These are phyloP conservation scores for Drosophila malerkotliana DNA, from an alignment of 1,140 invertebrate species.

Conservation along the genomic window DNA sequence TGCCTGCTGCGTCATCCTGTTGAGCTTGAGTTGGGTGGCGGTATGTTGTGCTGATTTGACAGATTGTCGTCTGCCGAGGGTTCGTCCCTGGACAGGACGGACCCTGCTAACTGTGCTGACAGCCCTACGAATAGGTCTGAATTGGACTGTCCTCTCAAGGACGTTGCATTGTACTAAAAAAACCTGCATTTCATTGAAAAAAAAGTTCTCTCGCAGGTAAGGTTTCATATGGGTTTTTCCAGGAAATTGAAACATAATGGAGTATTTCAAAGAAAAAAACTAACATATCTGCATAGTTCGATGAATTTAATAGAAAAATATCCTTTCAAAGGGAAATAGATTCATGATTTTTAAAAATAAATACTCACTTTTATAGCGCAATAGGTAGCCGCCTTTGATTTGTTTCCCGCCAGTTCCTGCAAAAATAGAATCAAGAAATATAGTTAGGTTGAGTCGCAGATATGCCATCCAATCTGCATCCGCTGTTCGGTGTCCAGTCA, in stretches of 20 bases:
- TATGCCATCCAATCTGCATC: conserved; percentile 42
- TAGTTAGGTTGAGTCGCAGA: background rate
- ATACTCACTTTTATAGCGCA: conserved; percentile 88
- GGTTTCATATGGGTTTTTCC: background rate
- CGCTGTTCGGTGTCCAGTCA: conserved; percentile 18
- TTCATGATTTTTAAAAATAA: too few species aligned
- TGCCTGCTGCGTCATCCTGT: conserved; percentile 56
- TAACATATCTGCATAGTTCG: too few species aligned
- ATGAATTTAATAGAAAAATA: too few species aligned
- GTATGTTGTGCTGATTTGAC: conserved; percentile 64
- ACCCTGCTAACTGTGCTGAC: conserved; percentile 22
- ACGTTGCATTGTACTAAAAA: background rate
- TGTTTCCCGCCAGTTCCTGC: conserved; percentile 87
- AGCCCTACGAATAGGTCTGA: conserved; percentile 4
- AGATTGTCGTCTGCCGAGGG: conserved; percentile 43
- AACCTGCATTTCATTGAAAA: background rate
- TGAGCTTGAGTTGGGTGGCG: conserved; percentile 24
- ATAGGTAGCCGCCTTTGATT: conserved; percentile 88
- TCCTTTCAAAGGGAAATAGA: too few species aligned
- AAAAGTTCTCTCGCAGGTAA: background rate
- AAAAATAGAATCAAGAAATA: conserved; percentile 52
- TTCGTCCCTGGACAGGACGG: background rate
- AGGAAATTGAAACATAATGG: background rate
- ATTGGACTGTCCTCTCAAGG: conserved; percentile 2
- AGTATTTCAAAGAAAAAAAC: too few species aligned